These are phyloP conservation scores for Pampusana beccarii DNA, from an alignment of 2,113 vertebrate genomes.

Conservation along the genomic window DNA sequence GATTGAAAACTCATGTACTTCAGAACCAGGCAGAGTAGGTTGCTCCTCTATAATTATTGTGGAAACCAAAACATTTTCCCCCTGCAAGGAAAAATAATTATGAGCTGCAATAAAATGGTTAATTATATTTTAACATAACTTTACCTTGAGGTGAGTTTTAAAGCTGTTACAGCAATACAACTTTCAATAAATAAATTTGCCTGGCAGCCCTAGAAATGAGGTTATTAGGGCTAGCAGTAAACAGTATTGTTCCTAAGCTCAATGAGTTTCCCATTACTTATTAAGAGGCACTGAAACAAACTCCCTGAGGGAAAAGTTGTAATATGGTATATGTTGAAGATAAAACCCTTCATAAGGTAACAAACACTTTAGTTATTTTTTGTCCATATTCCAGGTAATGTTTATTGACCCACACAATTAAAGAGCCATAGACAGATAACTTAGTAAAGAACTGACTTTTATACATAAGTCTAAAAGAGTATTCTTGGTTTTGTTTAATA, in stretches of 20 bases:
- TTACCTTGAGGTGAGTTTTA: slow-evolving; percentile 56
- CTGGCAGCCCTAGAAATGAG: slow-evolving; percentile 21
- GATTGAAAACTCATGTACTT: slow-evolving; percentile 12
- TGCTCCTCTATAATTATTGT: neutral
- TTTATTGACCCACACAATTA: neutral
- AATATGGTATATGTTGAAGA: neutral
- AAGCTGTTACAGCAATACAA: neutral
- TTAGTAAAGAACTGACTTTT: neutral
- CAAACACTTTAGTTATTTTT: neutral
- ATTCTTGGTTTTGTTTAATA: neutral
- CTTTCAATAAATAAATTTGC: slow-evolving; percentile 47
- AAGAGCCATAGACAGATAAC: neutral
- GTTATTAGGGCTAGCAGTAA: slow-evolving; percentile 34
- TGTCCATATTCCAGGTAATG: neutral
- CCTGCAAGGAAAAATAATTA: slow-evolving; percentile 56
- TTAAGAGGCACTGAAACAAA: neutral
- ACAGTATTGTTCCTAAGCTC: neutral
- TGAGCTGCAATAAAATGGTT: slow-evolving; percentile 48
- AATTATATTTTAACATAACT: slow-evolving; percentile 62
- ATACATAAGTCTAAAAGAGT: neutral
- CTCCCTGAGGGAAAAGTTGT: neutral
- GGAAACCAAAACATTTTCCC: slow-evolving; percentile 41
- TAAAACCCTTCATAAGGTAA: neutral
- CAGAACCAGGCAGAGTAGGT: neutral
- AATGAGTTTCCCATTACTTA: neutral